Evolutionary conservation across 2,797 vertebrate genomes (phyloP).

Genomic region (Phoeniculus purpureus): DNA sequence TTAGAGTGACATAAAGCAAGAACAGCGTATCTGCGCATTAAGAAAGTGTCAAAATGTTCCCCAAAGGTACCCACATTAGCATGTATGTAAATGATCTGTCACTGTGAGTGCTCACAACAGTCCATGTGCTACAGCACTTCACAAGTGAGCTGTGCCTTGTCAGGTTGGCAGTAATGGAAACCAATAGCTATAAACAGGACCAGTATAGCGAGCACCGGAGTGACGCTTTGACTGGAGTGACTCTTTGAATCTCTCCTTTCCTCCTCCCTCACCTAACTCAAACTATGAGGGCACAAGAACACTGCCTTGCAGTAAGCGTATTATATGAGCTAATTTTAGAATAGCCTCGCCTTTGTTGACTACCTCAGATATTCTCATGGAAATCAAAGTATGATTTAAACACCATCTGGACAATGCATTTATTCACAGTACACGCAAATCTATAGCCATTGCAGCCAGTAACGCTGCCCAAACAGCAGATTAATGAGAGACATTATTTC

Average conservation of each 20-base stretch:
- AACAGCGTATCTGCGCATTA: not conserved
- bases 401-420: not conserved
- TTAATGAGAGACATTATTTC: not conserved
- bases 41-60: not conserved
- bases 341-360: not conserved
- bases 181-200: not conserved
- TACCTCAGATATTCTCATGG: not conserved
- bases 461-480: not conserved
- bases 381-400: not conserved
- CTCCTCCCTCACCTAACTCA: not conserved
- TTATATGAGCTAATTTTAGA: not conserved
- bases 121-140: not conserved
- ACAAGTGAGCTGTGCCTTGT: not conserved
- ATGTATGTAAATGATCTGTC: not conserved
- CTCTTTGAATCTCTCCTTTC: not conserved
- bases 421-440: not conserved
- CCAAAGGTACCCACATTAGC: not conserved
- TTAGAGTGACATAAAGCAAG: not conserved
- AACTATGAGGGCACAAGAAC: not conserved
- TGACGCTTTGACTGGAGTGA: fast-evolving
- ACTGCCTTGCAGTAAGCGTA: not conserved
- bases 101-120: not conserved
- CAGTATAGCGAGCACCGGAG: fast-evolving
- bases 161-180: not conserved
- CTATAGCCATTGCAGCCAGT: not conserved